phyloP scores from a whole-genome alignment of 53 echinoderm and acorn worm species.

The Patiria pectinifera region DNA sequence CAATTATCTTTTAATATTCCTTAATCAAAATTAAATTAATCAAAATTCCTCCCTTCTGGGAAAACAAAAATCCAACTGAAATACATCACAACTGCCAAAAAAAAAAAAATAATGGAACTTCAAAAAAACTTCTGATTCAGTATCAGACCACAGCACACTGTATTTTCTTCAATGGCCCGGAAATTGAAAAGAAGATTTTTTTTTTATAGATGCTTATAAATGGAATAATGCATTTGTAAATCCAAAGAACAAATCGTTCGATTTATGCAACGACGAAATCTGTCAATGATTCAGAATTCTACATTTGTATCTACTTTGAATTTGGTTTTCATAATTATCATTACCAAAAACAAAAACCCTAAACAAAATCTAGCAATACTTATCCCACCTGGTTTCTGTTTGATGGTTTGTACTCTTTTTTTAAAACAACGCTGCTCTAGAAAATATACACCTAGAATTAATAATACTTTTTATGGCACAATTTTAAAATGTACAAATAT shows the following conservation, averaged over 20 bases:
- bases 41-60: background rate
- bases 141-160: background rate
- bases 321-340: background rate
- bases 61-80: constrained; percentile 7
- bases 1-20: constrained; percentile 43
- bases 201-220: background rate
- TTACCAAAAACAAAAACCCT: background rate
- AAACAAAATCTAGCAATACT: background rate
- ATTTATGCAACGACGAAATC: background rate
- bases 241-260: too few relatives aligned
- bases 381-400: background rate
- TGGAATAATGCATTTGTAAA: background rate
- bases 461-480: constrained; percentile 62
- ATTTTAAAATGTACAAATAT: constrained; percentile 62
- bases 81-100: constrained; percentile 27
- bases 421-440: constrained; percentile 31
- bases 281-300: background rate
- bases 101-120: constrained; percentile 22
- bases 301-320: background rate
- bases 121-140: background rate
- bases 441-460: constrained; percentile 28
- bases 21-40: constrained; percentile 13
- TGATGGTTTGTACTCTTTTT: background rate
- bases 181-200: background rate
- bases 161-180: background rate